A percentile compares a stretch with the other conserved stretches of the same genome.
Evolutionary conservation across 2,113 vertebrate species (phyloP).

Genomic region (Bufo bufo): DNA sequence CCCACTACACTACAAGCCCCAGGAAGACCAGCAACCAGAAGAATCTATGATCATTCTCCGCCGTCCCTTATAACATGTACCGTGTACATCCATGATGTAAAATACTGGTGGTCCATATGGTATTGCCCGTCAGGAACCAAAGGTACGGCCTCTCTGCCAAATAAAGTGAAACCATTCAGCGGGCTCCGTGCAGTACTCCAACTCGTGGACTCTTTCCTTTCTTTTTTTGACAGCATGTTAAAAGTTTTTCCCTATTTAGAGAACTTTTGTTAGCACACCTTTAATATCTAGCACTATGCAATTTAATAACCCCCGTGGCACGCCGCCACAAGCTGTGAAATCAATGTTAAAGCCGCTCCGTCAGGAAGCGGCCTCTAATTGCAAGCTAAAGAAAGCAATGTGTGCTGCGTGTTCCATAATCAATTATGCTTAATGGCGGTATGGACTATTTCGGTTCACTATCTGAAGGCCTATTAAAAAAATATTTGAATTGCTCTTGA

Average conservation of each 20-base stretch:
- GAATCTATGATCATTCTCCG: no score
- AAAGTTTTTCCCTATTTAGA: neutral
- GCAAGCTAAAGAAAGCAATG: constrained; percentile 12
- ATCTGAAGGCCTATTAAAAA: constrained; percentile 20
- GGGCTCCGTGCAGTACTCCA: neutral
- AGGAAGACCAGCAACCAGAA: no score
- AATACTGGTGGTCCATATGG: no score
- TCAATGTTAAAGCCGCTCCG: constrained; percentile 40
- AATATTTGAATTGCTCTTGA: constrained; percentile 32
- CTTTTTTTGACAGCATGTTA: neutral
- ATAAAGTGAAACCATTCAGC: neutral
- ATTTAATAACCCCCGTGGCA: constrained; percentile 14
- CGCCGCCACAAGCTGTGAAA: constrained; percentile 31
- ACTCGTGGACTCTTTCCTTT: neutral
- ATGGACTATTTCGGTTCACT: constrained; percentile 18
- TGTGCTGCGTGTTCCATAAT: constrained; percentile 23
- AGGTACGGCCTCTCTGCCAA: no score
- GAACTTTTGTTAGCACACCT: constrained; percentile 10
- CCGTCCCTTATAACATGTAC: no score
- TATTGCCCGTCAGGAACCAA: no score
- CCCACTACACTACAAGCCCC: no score
- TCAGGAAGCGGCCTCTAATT: constrained; percentile 39
- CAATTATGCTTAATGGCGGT: constrained; percentile 9
- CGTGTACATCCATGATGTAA: no score
- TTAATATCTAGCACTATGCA: neutral